Percentiles rank a stretch among this genome's conserved stretches.
Evolutionary conservation across 2,113 vertebrate species (phyloP).

Genomic region (Mastomys coucha): DNA sequence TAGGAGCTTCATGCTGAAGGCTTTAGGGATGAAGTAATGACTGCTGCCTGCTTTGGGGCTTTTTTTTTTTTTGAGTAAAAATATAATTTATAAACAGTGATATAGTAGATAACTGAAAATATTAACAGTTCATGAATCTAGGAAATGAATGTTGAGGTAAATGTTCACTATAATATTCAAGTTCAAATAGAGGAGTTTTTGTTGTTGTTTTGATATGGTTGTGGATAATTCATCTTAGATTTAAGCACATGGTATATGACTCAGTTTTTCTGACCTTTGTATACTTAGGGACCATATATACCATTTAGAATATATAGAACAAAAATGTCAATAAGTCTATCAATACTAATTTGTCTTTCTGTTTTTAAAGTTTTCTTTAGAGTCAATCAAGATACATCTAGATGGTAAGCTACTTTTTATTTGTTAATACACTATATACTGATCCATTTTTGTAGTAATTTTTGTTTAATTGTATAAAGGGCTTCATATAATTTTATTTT

Average conservation of each 20-base stretch:
- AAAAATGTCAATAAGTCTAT: slow-evolving; percentile 19
- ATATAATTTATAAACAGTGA: neutral
- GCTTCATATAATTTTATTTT: slow-evolving; percentile 28
- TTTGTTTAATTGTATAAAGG: slow-evolving; percentile 6
- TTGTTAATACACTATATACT: slow-evolving; percentile 34
- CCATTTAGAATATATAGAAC: slow-evolving; percentile 3
- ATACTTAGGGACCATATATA: neutral
- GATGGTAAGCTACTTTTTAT: slow-evolving; percentile 90
- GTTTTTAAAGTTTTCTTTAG: slow-evolving; percentile 93
- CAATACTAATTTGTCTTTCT: slow-evolving; percentile 75
- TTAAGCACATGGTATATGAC: neutral
- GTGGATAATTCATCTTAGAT: neutral
- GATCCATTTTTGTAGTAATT: slow-evolving; percentile 3
- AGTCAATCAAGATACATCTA: slow-evolving; percentile 94
- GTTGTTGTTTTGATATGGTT: neutral
- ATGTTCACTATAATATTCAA: neutral
- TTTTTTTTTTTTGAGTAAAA: neutral
- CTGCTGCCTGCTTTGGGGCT: neutral
- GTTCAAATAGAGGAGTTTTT: neutral
- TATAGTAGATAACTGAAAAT: neutral
- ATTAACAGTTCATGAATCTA: slow-evolving; percentile 9
- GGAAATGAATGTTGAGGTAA: neutral
- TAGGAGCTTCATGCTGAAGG: neutral
- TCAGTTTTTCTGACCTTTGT: slow-evolving; percentile 16
- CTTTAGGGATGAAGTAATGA: neutral